phyloP scores from a whole-genome alignment of 2,888 invertebrate species.

The Emmelina monodactyla region DNA sequence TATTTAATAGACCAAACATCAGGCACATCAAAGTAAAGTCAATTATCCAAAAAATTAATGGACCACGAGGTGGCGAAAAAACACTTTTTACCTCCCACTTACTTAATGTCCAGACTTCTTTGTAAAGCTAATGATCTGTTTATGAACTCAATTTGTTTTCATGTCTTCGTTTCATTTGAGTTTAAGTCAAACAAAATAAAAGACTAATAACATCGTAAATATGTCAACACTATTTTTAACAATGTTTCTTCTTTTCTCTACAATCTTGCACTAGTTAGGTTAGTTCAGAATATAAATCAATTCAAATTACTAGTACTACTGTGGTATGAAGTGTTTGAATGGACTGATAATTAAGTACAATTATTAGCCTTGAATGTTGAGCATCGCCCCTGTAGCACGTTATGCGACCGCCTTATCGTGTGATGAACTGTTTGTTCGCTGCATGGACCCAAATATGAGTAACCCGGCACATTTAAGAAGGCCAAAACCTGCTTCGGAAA shows the following conservation, averaged over 20 bases:
- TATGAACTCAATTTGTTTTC: constrained; percentile 11
- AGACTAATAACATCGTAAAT: too few species aligned
- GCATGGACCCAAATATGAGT: constrained; percentile 4
- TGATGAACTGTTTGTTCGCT: constrained; percentile 46
- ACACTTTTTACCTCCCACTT: too few species aligned
- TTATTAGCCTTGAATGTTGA: constrained; percentile 38
- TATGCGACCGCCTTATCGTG: constrained; percentile 56
- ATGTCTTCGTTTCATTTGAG: constrained; percentile 4
- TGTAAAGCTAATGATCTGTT: constrained; percentile 3
- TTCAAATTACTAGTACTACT: too few species aligned
- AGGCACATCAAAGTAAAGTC: constrained; percentile 13
- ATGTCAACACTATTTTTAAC: too few species aligned
- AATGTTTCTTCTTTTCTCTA: too few species aligned
- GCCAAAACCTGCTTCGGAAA: background rate
- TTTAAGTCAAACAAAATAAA: too few species aligned
- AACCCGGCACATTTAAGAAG: constrained; percentile 1
- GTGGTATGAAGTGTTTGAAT: background rate
- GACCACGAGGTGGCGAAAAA: constrained; percentile 1
- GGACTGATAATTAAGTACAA: constrained; percentile 25
- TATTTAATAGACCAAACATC: constrained; percentile 14
- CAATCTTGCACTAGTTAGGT: too few species aligned
- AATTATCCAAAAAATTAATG: constrained; percentile 9
- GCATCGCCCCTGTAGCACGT: constrained; percentile 26
- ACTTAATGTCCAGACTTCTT: too few species aligned
- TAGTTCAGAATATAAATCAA: too few species aligned